Percentiles rank a stretch among this genome's conserved stretches.
These are phyloP conservation scores for Diadegma fenestrale DNA, from an alignment of 2,888 invertebrate species.

Conservation along the genomic window DNA sequence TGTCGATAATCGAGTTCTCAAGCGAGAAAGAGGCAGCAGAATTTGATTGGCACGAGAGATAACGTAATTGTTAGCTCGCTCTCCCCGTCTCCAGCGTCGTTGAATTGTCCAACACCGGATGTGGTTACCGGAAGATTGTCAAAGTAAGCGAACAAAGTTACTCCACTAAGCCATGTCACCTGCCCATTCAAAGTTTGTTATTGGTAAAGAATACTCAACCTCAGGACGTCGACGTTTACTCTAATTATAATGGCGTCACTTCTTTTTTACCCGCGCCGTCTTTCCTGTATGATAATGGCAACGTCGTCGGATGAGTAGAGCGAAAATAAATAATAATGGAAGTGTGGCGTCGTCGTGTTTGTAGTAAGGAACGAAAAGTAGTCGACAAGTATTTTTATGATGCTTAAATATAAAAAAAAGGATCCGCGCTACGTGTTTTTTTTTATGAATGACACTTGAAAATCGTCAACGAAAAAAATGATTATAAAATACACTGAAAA, in stretches of 20 bases:
- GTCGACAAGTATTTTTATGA: not conserved
- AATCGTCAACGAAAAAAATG: not conserved
- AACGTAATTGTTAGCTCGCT: slow-evolving; percentile 70
- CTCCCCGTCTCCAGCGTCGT: slow-evolving; percentile 45
- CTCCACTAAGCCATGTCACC: slow-evolving; percentile 32
- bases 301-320: not conserved
- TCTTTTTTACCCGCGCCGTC: not conserved
- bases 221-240: not conserved
- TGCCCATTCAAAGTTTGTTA: slow-evolving; percentile 17
- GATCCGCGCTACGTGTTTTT: not conserved
- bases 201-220: slow-evolving; percentile 4
- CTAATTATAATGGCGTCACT: not conserved
- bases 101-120: slow-evolving; percentile 46
- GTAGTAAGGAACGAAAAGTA: not conserved
- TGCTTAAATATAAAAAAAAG: not conserved
- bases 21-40: slow-evolving; percentile 36
- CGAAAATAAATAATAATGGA: not conserved
- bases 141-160: slow-evolving; percentile 29
- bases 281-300: not conserved
- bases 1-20: slow-evolving; percentile 72
- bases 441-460: not conserved
- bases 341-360: not conserved
- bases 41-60: slow-evolving; percentile 50
- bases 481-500: too few relatives aligned
- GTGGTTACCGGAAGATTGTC: slow-evolving; percentile 50